Percentiles rank a stretch among this genome's conserved stretches.
These are phyloP conservation scores for Deilephila elpenor DNA, from an alignment of 2,888 invertebrate genomes.

Conservation along the genomic window DNA sequence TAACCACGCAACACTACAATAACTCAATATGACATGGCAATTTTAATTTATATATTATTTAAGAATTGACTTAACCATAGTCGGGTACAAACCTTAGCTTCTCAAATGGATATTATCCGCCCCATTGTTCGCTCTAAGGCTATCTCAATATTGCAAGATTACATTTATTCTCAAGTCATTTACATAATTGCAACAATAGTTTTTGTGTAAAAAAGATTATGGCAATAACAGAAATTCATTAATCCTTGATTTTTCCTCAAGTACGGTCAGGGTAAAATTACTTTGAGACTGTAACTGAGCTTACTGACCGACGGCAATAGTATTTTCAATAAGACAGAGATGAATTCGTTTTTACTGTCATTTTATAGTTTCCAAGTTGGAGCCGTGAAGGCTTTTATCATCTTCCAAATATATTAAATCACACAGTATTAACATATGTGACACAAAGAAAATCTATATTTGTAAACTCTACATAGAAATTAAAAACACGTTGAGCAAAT, in stretches of 20 bases:
- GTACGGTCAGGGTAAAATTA: conserved; percentile 7
- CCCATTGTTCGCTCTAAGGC: conserved; percentile 14
- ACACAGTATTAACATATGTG: neutral
- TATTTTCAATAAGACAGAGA: too few species aligned
- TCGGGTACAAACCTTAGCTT: neutral
- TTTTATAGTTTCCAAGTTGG: too few species aligned
- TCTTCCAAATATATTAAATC: neutral
- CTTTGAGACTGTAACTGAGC: neutral
- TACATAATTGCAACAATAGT: neutral
- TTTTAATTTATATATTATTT: neutral
- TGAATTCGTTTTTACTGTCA: too few species aligned
- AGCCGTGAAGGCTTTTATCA: too few species aligned
- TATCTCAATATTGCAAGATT: conserved; percentile 21
- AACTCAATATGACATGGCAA: neutral
- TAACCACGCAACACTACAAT: neutral
- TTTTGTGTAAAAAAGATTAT: neutral
- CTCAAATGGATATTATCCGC: conserved; percentile 8
- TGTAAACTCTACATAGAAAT: too few species aligned
- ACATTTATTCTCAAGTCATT: conserved; percentile 22
- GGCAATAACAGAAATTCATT: conserved; percentile 13
- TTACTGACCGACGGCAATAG: neutral
- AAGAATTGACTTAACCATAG: neutral
- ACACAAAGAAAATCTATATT: too few species aligned
- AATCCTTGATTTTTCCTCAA: neutral
- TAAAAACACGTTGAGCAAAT: too few species aligned